Base-by-base conservation (phyloP, 2,113 vertebrate genomes). In the Amphilophus citrinellus region DNA sequence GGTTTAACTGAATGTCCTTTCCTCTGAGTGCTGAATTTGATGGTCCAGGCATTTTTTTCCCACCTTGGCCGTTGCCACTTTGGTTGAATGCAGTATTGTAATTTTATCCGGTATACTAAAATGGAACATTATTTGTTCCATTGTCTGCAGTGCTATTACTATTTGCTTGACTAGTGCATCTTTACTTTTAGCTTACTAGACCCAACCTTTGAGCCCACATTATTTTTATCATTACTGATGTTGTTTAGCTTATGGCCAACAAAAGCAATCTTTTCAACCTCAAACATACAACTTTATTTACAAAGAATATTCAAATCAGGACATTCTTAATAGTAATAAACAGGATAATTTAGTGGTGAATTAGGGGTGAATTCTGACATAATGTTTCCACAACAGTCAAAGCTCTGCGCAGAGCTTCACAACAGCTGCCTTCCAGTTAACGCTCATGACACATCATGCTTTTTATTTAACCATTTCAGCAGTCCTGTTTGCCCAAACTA, bases 241-340 rank as follows among this genome's bases (percentile, higher is more conserved):
- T 50, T 71, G 11, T 71, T 53, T 53, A 71, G 30, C 0, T 71
- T 20, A 10, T 32, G 17, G 24, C 17, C 66, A 71, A 53, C 44
- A 71, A 71, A 71, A 1, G 10, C 27, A 2, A 47, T 50, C 1
- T 20, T 71, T 50, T 50, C 15, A 50, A 7, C 17, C 24, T 71
- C 30, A 11, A 71, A 71, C 24, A 50, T 71, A 50, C 42, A 71
- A 50, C 44, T 71, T 71, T 71, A 71, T 53, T 71, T 71, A 53
- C 44, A 71, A 71, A 71, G 0, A 53, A 44, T 32, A 7, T 71
- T 53, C 44, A 71, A 71, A 32, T 32, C 24, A 71, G 17, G 66
- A 20, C 24, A 32, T 71, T 53, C 24, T 18, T 50, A 50, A 11
- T 30, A 30, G 30, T 50, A 71, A 71, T 30, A 71, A 53, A 71